Evolutionary conservation across 2,888 invertebrate genomes (phyloP).

Genomic region (Lucinisca nassula): DNA sequence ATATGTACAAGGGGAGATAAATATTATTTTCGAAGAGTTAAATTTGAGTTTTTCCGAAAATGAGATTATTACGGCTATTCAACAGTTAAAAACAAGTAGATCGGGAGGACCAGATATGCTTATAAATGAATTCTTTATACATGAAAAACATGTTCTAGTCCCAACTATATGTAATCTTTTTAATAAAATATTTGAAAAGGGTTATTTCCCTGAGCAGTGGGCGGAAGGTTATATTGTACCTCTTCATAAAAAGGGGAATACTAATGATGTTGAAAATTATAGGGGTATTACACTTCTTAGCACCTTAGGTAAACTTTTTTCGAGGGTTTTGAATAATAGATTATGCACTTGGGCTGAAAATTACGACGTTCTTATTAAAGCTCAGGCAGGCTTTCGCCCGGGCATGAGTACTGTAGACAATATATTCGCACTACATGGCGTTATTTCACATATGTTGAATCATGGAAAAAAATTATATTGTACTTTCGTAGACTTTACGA

Average conservation of each 20-base stretch:
- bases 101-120: conserved; percentile 3
- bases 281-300: conserved; percentile 4
- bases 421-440: conserved; percentile 31
- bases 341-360: neutral
- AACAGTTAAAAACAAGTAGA: conserved; percentile 8
- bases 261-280: neutral
- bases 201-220: conserved; percentile 6
- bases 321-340: conserved; percentile 1
- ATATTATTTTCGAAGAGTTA: neutral
- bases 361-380: neutral
- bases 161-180: neutral
- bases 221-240: conserved; percentile 2
- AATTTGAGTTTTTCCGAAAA: neutral
- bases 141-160: neutral
- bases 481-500: neutral
- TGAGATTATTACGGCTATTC: conserved; percentile 9
- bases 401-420: conserved; percentile 20
- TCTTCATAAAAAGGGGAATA: conserved; percentile 5
- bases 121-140: conserved; percentile 22
- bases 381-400: conserved; percentile 33
- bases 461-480: conserved; percentile 17
- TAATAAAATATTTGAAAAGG: neutral
- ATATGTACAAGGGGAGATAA: neutral
- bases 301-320: conserved; percentile 1
- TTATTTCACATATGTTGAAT: conserved; percentile 10